Conservation (phyloP, 2,888 invertebrate genomes). For the Drosophila borealis region DNA sequence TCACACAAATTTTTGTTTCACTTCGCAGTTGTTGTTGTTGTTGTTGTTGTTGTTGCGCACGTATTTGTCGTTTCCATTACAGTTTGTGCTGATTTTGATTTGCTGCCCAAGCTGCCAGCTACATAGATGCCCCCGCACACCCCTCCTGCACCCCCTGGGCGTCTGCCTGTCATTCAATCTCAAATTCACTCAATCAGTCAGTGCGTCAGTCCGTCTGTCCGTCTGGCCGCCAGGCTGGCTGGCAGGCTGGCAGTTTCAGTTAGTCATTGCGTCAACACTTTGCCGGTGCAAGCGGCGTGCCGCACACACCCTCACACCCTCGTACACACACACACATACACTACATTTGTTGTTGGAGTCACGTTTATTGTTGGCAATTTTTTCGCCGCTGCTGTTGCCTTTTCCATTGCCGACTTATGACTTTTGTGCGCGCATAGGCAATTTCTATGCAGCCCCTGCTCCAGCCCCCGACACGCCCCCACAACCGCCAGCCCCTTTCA, state of each 20-base stretch:
- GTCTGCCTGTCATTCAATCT: conserved; percentile 72
- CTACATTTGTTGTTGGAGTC: conserved; percentile 61
- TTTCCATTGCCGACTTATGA: conserved; percentile 71
- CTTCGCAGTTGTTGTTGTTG: conserved; percentile 15
- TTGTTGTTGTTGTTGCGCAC: conserved; percentile 54
- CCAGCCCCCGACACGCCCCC: neutral
- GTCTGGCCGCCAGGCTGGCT: conserved; percentile 19
- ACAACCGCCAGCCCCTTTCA: neutral
- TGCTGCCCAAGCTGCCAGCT: conserved; percentile 52
- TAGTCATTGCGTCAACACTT: conserved; percentile 80
- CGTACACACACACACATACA: conserved; percentile 6
- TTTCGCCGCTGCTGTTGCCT: conserved; percentile 31
- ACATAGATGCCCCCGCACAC: conserved; percentile 6
- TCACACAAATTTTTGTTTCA: conserved; percentile 56
- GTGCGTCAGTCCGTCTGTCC: conserved; percentile 36
- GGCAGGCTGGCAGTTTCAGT: conserved; percentile 66
- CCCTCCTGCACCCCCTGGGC: conserved; percentile 1
- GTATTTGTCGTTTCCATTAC: conserved; percentile 82
- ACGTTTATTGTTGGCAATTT: conserved; percentile 70
- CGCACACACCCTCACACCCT: conserved; percentile 14
- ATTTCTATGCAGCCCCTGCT: conserved; percentile 60
- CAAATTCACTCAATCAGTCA: conserved; percentile 81
- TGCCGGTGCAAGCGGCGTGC: conserved; percentile 15
- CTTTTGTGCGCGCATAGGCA: conserved; percentile 72
- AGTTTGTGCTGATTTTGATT: conserved; percentile 81